Evolutionary conservation across 2,888 invertebrate genomes (phyloP), one percentile per base, ranked within the genome.

Genomic region (Selenia dentaria): DNA sequence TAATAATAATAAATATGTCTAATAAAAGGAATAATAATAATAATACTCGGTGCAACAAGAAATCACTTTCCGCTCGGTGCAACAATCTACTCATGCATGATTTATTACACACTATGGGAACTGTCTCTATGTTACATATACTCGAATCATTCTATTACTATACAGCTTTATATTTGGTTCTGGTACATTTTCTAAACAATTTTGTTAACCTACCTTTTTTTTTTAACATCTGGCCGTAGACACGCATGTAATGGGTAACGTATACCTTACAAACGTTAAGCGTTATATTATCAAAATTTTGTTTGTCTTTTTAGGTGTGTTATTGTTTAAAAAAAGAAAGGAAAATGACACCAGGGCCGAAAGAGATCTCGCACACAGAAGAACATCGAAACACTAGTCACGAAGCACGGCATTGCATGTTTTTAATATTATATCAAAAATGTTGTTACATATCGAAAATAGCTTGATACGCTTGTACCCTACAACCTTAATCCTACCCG

Each of bases 321-420:
- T 70, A 68, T 74, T 72, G 55, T 68, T 46, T 64, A 65, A 71
- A 66, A 64, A 20, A 16, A 64, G 59, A 64, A 63, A 64, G 75
- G 73, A 85, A 87, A 86, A 86, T 84, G 83, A 70, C 68, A 89
- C 88, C 89, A 89, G 89, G 89, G 89, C 88, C 88, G 89, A 89
- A 89, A 89, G 89, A 89, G 87, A 88, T 81, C 79, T 58, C 63
- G 63, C 62, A 64, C 66, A 58, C 40, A 25, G 48, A 55, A 58
- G 60, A 64, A 56, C 67, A 81, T 69, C 73, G 70, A 67, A 67
- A 75, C 75, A 79, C 75, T 65, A 59, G 57, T 70, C 78, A 78
- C 74, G 70, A 59, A 59, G 77, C 83, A 83, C 81, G 70, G 72
- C 75, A 67, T 69, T 68, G 83, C 84, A 85, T 83, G 82, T 65